Percentiles rank a stretch among this genome's conserved stretches.
Evolutionary conservation across 2,113 vertebrate species (phyloP).

Genomic region (Xenopus borealis): DNA sequence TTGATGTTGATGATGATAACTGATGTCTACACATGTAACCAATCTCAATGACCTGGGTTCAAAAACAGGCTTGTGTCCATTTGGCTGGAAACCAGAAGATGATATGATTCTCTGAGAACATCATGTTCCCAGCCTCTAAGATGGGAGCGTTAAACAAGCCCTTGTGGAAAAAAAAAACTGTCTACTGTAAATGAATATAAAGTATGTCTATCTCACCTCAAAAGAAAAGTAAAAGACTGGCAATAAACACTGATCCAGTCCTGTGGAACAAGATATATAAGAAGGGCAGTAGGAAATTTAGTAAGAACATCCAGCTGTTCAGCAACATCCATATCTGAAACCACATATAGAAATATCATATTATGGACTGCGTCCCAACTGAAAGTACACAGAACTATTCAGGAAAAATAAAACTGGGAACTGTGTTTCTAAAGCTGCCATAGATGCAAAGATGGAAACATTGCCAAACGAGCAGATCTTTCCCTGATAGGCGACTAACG

Average conservation of each 20-base stretch:
- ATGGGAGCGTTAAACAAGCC: slow-evolving; percentile 30
- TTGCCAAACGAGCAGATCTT: too few relatives aligned
- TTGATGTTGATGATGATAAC: slow-evolving; percentile 25
- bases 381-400: too few relatives aligned
- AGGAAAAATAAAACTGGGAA: too few relatives aligned
- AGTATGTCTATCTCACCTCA: slow-evolving; percentile 16
- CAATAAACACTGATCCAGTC: slow-evolving; percentile 5
- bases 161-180: neutral
- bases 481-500: too few relatives aligned
- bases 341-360: too few relatives aligned
- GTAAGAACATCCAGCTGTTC: neutral
- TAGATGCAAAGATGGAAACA: too few relatives aligned
- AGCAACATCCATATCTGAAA: neutral
- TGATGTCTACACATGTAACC: slow-evolving; percentile 27
- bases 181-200: slow-evolving; percentile 31
- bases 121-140: slow-evolving; percentile 29
- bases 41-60: slow-evolving; percentile 34
- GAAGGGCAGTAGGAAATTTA: neutral
- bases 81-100: slow-evolving; percentile 23
- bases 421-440: too few relatives aligned
- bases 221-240: slow-evolving; percentile 1
- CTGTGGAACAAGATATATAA: too few relatives aligned
- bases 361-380: too few relatives aligned
- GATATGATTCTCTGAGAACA: slow-evolving; percentile 36
- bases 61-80: slow-evolving; percentile 33